phyloP scores from a whole-genome alignment of 2,888 invertebrate species.

The Microchrysa polita region DNA sequence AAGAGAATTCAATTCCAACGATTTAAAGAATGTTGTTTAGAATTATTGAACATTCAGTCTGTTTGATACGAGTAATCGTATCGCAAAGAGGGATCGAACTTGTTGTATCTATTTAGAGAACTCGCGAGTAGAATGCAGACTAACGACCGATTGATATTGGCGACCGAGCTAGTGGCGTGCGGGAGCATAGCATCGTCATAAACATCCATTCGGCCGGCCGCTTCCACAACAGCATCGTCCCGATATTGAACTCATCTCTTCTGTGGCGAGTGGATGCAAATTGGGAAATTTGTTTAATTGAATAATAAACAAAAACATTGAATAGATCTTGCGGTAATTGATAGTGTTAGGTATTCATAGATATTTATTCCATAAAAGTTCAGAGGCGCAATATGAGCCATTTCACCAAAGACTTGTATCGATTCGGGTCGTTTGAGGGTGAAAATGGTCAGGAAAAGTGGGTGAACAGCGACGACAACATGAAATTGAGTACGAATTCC shows the following conservation, averaged over 20 bases:
- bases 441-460: conserved; percentile 11
- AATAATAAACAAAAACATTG: conserved; percentile 40
- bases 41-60: conserved; percentile 1
- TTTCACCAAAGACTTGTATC: neutral
- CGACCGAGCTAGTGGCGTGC: conserved; percentile 11
- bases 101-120: neutral
- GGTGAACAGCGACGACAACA: neutral
- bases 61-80: conserved; percentile 9
- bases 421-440: neutral
- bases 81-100: conserved; percentile 11
- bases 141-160: conserved; percentile 20
- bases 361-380: conserved; percentile 8
- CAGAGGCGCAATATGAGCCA: neutral
- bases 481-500: no score
- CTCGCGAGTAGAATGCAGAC: neutral
- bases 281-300: conserved; percentile 40
- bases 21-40: conserved; percentile 19
- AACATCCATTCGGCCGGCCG: conserved; percentile 8
- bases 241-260: no score
- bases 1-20: neutral
- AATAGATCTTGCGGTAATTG: conserved; percentile 10
- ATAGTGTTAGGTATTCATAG: neutral
- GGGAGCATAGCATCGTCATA: neutral
- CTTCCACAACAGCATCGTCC: neutral
- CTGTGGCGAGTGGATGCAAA: conserved; percentile 20